Percentiles rank a stretch among this genome's conserved stretches.
Evolutionary conservation across 2,888 invertebrate genomes (phyloP).

Genomic region (Atethmia centrago): DNA sequence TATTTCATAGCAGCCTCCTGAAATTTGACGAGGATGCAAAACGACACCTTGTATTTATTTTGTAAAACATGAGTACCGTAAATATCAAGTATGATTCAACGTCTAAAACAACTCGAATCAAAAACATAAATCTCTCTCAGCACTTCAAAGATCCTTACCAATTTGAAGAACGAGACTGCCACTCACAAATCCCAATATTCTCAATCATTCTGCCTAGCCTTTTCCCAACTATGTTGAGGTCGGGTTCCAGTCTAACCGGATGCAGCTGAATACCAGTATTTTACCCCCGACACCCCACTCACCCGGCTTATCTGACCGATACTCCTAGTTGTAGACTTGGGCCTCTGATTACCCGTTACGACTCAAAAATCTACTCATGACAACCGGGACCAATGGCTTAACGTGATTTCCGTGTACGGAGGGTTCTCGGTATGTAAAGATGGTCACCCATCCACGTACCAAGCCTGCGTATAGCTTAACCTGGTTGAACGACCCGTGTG

Average conservation of each 20-base stretch:
- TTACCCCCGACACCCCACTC: too few relatives aligned
- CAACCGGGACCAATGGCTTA: neutral
- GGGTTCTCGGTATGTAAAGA: neutral
- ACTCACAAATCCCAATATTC: slow-evolving; percentile 7
- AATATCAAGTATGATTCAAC: neutral
- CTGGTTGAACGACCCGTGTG: neutral
- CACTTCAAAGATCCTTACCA: neutral
- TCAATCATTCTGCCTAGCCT: neutral
- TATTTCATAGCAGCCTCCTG: too few relatives aligned
- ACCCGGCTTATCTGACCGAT: neutral
- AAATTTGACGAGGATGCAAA: too few relatives aligned
- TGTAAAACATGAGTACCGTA: too few relatives aligned
- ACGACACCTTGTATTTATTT: too few relatives aligned
- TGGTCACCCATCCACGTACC: neutral
- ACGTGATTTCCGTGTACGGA: neutral
- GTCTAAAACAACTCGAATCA: neutral
- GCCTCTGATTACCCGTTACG: neutral
- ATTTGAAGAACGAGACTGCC: neutral
- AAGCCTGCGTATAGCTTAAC: neutral
- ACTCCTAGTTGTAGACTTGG: neutral
- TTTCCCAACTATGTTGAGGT: too few relatives aligned
- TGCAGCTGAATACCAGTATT: neutral
- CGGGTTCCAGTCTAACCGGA: too few relatives aligned
- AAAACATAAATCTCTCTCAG: neutral
- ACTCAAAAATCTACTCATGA: neutral